Conservation (phyloP, 2,888 invertebrate species). For the Cheilosia impressa region DNA sequence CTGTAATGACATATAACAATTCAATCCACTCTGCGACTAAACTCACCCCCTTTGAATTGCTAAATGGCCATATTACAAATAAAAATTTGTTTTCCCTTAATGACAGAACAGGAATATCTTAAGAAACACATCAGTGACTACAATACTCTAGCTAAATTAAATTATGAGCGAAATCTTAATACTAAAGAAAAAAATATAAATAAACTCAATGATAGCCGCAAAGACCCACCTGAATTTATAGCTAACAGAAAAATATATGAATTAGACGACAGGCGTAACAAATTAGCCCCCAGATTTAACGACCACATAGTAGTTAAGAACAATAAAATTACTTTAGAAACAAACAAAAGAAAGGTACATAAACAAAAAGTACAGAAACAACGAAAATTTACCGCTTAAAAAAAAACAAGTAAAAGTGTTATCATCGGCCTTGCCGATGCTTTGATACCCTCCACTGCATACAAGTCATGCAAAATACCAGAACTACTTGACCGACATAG, state of each 20-base stretch:
- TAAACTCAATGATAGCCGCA: constrained; percentile 50
- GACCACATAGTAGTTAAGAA: constrained; percentile 7
- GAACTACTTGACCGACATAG: no score
- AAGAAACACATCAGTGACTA: constrained; percentile 26
- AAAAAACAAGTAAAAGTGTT: no score
- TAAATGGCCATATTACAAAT: neutral
- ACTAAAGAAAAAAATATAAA: constrained; percentile 30
- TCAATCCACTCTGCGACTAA: constrained; percentile 47
- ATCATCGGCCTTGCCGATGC: no score
- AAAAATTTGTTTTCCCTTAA: neutral
- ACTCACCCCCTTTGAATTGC: constrained; percentile 19
- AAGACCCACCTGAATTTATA: constrained; percentile 5
- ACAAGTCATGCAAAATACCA: no score
- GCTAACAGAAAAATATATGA: constrained; percentile 7
- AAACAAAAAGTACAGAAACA: neutral
- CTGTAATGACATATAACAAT: constrained; percentile 26
- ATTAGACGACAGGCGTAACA: constrained; percentile 8
- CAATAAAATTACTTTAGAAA: constrained; percentile 4
- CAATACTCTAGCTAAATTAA: constrained; percentile 41
- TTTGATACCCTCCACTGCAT: no score
- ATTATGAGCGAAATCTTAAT: constrained; percentile 33
- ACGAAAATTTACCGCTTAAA: no score
- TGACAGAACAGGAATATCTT: constrained; percentile 1
- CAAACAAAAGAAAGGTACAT: neutral
- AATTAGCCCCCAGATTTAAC: constrained; percentile 14